Conservation (phyloP, 2,113 vertebrate species). For the Telmatochromis sp. region DNA sequence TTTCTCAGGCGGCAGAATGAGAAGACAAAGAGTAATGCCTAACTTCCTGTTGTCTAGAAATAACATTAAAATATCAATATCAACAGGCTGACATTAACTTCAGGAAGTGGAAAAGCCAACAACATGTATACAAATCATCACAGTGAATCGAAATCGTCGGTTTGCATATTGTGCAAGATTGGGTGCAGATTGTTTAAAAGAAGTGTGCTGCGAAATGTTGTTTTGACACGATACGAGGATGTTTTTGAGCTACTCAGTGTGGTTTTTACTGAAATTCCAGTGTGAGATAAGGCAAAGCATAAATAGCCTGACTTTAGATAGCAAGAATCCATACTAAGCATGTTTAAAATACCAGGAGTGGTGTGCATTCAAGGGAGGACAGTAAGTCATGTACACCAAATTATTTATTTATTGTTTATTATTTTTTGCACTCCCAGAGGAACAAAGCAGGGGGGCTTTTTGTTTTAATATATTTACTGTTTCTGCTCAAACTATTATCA, state of each 20-base stretch:
- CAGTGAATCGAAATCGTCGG: background rate
- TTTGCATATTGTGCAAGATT: background rate
- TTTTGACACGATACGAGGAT: background rate
- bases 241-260: background rate
- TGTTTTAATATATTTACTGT: too few species aligned
- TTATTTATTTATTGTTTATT: background rate
- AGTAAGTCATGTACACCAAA: background rate
- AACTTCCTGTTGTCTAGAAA: constrained; percentile 9
- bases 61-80: background rate
- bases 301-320: background rate
- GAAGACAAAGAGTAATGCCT: background rate
- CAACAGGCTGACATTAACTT: background rate
- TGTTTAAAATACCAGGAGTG: background rate
- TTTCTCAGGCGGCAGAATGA: background rate
- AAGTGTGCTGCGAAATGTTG: background rate
- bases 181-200: background rate
- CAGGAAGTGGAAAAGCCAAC: background rate
- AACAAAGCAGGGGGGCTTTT: accelerated
- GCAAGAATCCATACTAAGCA: background rate
- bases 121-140: background rate
- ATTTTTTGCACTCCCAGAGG: background rate
- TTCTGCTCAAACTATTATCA: background rate
- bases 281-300: background rate
- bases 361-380: background rate
- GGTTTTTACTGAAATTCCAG: background rate